Percentiles rank a stretch among this genome's conserved stretches.
These are phyloP conservation scores for Muscina levida DNA, from an alignment of 2,888 invertebrate species.

Conservation along the genomic window DNA sequence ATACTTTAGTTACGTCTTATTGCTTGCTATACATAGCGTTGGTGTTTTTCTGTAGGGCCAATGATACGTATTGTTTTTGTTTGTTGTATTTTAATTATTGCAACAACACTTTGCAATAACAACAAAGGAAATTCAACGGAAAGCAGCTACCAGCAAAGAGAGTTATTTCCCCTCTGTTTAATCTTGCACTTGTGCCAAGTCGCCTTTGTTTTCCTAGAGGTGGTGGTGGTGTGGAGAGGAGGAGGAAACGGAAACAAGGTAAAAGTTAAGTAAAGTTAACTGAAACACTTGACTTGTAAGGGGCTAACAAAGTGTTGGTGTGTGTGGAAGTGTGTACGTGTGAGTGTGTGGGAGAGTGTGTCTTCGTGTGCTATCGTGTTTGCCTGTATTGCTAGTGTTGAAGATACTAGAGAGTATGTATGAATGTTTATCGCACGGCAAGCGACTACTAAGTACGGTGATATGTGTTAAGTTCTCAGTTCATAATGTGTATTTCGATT, in stretches of 20 bases:
- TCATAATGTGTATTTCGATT: conserved; percentile 33
- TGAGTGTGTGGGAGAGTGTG: not conserved
- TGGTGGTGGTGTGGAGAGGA: not conserved
- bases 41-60: conserved; percentile 18
- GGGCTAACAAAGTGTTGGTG: not conserved
- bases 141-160: conserved; percentile 4
- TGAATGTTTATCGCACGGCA: not conserved
- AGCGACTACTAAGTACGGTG: not conserved
- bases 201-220: not conserved
- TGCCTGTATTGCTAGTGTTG: too few relatives aligned
- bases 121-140: conserved; percentile 55
- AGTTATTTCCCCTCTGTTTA: conserved; percentile 23
- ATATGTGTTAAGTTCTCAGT: conserved; percentile 18
- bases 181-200: not conserved
- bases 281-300: conserved; percentile 58
- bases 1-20: too few relatives aligned
- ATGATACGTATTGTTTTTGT: conserved; percentile 27
- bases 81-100: conserved; percentile 53
- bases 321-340: not conserved
- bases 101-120: conserved; percentile 59
- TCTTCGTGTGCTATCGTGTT: not conserved
- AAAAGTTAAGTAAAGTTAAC: conserved; percentile 59
- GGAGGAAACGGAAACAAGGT: conserved; percentile 29
- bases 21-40: not conserved
- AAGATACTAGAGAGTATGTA: not conserved